These are phyloP conservation scores for Hydrozoanthus tunicans DNA, from an alignment of 64 coral and sea anemone species.

Conservation along the genomic window DNA sequence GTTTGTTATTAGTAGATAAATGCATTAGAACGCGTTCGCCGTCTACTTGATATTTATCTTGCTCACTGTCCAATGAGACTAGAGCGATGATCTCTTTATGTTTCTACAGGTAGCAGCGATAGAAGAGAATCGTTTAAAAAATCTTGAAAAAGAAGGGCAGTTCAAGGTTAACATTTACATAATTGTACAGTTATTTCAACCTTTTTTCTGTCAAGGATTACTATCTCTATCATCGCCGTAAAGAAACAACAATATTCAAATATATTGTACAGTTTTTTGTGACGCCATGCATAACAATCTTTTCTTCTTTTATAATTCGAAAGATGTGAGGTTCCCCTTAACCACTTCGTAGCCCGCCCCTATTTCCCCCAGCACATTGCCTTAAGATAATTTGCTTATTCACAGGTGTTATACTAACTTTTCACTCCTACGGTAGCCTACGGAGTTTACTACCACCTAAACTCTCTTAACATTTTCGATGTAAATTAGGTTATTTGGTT, in stretches of 20 bases:
- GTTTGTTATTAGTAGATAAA: neutral
- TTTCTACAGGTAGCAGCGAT: constrained; percentile 1
- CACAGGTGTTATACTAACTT: too few species aligned
- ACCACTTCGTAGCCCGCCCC: too few species aligned
- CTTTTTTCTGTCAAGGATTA: neutral
- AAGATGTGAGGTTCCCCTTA: neutral
- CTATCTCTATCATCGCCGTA: neutral
- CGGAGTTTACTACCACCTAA: too few species aligned
- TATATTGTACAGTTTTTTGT: too few species aligned
- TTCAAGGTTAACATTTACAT: neutral
- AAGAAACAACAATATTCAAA: neutral
- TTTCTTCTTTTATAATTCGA: too few species aligned
- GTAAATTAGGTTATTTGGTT: too few species aligned
- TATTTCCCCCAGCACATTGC: too few species aligned
- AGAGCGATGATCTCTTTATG: neutral
- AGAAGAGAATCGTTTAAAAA: neutral
- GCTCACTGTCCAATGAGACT: neutral
- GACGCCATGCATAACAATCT: too few species aligned
- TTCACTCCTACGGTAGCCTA: too few species aligned
- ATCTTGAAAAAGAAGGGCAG: neutral
- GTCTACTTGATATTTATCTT: neutral
- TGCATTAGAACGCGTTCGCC: neutral
- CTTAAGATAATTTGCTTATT: too few species aligned
- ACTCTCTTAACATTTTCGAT: too few species aligned
- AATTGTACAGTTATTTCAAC: neutral